Conservation (phyloP, 2,113 vertebrate species). For the Plectropomus leopardus region DNA sequence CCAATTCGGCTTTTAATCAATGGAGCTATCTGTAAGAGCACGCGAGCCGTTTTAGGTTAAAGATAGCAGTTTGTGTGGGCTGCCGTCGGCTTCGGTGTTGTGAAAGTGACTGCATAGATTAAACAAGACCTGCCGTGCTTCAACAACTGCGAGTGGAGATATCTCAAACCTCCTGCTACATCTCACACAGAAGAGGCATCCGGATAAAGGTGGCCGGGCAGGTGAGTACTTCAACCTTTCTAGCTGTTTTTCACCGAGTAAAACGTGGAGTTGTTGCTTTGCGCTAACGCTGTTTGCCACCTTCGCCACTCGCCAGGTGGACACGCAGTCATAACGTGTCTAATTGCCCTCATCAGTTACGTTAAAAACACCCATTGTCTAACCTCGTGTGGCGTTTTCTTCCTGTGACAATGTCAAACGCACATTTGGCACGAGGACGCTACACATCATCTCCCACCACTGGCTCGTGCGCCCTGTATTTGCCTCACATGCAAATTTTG, state of each 20-base stretch:
- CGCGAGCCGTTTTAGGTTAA: slow-evolving; percentile 41
- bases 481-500: neutral
- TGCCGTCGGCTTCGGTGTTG: slow-evolving; percentile 30
- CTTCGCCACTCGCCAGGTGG: slow-evolving; percentile 40
- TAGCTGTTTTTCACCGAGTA: neutral
- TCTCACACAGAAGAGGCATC: slow-evolving; percentile 11
- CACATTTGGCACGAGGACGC: neutral
- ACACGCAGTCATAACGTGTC: neutral
- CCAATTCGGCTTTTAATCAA: slow-evolving; percentile 24
- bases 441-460: neutral
- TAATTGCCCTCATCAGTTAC: neutral
- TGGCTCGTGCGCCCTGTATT: neutral
- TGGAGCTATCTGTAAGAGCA: slow-evolving; percentile 34
- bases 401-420: neutral
- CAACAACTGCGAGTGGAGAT: slow-evolving; percentile 24
- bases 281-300: neutral
- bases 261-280: neutral
- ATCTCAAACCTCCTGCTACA: slow-evolving; percentile 24
- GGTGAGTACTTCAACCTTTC: slow-evolving; percentile 53
- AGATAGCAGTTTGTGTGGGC: slow-evolving; percentile 60
- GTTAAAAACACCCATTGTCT: neutral
- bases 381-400: neutral
- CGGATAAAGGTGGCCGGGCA: slow-evolving; percentile 55
- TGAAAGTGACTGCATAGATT: slow-evolving; percentile 62
- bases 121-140: slow-evolving; percentile 36